Percentiles rank a stretch among this genome's conserved stretches.
These are phyloP conservation scores for Andrena trimmerana DNA, from an alignment of 2,888 invertebrate genomes.

Conservation along the genomic window DNA sequence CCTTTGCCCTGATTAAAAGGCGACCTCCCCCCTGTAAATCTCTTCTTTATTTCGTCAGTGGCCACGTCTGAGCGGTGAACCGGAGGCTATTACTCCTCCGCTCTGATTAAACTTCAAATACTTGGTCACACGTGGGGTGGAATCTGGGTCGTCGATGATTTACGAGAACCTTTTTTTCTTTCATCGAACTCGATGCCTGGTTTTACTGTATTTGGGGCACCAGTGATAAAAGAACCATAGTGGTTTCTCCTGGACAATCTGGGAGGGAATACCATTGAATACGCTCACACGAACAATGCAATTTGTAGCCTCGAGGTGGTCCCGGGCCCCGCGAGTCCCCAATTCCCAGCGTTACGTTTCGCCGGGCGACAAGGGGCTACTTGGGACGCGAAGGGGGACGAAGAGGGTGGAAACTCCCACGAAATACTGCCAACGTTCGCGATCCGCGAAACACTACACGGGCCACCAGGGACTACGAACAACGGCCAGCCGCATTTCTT, in stretches of 20 bases:
- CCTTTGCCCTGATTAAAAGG: conserved; percentile 72
- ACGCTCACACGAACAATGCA: conserved; percentile 78
- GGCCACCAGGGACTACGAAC: conserved; percentile 71
- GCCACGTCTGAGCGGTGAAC: background rate
- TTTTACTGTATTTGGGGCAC: too few species aligned
- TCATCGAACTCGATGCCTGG: background rate
- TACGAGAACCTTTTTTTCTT: background rate
- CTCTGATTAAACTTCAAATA: background rate
- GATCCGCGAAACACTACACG: conserved; percentile 75
- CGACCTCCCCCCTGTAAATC: conserved; percentile 59
- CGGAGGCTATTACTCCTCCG: conserved; percentile 8
- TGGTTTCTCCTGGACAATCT: background rate
- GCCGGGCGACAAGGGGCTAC: conserved; percentile 27
- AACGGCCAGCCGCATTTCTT: conserved; percentile 70
- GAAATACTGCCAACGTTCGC: conserved; percentile 75
- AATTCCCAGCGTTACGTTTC: conserved; percentile 63
- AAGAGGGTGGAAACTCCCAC: conserved; percentile 54
- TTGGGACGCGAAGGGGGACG: conserved; percentile 13
- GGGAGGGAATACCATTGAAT: conserved; percentile 72
- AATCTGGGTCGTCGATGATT: background rate
- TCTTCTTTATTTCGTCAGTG: conserved; percentile 52
- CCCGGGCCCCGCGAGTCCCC: conserved; percentile 40
- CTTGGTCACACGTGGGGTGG: background rate
- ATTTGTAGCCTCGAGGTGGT: conserved; percentile 79
- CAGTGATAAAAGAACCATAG: background rate